A percentile compares a stretch with the other conserved stretches of the same genome.
phyloP scores from a whole-genome alignment of 35 echinoderm and acorn worm species.

The Amphiura filiformis region DNA sequence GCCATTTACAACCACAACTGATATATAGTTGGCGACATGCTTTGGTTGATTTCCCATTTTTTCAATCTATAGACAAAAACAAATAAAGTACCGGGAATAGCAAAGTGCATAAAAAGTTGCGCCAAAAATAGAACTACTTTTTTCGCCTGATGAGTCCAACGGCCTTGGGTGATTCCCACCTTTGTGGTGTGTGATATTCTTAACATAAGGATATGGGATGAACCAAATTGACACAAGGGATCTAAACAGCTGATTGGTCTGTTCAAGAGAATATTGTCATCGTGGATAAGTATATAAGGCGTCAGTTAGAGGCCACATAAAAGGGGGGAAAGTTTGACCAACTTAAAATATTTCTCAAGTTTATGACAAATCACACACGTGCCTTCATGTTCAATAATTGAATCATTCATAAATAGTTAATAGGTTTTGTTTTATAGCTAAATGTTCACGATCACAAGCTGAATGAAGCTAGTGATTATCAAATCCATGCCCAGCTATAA shows the following conservation, averaged over 20 bases:
- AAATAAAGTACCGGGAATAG: constrained; percentile 7
- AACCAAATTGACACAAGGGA: background rate
- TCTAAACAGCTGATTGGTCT: background rate
- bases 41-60: background rate
- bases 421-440: background rate
- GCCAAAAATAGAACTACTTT: background rate
- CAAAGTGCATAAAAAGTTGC: background rate
- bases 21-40: background rate
- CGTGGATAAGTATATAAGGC: background rate
- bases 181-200: background rate
- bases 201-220: background rate
- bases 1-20: background rate
- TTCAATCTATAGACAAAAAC: background rate
- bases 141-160: background rate
- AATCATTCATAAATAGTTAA: background rate
- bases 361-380: background rate
- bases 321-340: background rate
- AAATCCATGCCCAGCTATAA: background rate
- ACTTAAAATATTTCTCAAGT: background rate
- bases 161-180: background rate
- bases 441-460: background rate
- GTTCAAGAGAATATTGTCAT: background rate
- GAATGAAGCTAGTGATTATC: background rate
- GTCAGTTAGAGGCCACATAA: background rate
- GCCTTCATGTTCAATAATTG: background rate